phyloP scores from a whole-genome alignment of 1,140 invertebrate species.

The Diplogasteroides magnus region DNA sequence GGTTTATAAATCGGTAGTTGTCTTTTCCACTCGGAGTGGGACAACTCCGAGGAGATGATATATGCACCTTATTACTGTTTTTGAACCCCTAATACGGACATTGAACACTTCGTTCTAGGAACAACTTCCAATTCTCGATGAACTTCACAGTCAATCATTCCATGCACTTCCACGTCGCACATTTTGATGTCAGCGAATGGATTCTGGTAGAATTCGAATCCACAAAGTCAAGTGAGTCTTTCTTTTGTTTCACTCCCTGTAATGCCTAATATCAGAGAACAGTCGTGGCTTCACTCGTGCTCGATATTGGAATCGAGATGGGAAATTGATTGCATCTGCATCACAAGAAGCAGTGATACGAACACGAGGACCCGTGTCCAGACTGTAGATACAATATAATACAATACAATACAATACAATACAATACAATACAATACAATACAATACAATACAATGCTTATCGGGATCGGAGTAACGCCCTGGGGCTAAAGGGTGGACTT shows the following conservation, averaged over 20 bases:
- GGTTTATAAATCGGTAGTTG: too few relatives aligned
- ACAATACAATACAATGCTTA: too few relatives aligned
- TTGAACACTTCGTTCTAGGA: not conserved
- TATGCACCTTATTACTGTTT: too few relatives aligned
- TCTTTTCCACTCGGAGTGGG: too few relatives aligned
- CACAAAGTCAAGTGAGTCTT: not conserved
- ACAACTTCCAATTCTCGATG: not conserved
- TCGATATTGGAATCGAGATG: not conserved
- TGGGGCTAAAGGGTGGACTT: too few relatives aligned
- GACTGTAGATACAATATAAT: too few relatives aligned
- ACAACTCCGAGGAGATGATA: too few relatives aligned
- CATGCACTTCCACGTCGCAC: not conserved
- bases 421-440: too few relatives aligned
- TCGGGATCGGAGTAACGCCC: too few relatives aligned
- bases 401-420: too few relatives aligned
- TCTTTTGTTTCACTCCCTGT: not conserved
- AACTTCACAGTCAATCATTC: not conserved
- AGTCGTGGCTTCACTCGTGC: not conserved
- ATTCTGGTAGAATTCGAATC: not conserved
- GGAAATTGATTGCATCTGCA: not conserved
- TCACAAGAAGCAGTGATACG: not conserved
- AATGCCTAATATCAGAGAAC: not conserved
- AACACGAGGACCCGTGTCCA: too few relatives aligned
- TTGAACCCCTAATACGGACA: too few relatives aligned
- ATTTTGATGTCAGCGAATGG: not conserved